Conservation (phyloP, 2,797 vertebrate species). For the Xenentodon cancila region DNA sequence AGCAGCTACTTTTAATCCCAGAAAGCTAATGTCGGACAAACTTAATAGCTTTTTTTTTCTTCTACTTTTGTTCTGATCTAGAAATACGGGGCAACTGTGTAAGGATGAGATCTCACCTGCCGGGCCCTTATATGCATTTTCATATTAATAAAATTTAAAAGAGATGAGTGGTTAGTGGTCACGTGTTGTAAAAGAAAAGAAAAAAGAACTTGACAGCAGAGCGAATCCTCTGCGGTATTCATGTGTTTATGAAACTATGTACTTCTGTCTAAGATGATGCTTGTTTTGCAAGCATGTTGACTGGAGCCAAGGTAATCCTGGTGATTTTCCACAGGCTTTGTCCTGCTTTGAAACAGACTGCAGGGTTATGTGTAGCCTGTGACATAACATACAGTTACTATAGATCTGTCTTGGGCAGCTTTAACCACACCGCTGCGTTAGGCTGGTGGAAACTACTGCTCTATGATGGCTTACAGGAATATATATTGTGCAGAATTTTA, state of each 20-base stretch:
- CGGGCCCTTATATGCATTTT: constrained; percentile 20
- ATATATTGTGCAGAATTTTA: not conserved
- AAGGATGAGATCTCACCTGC: constrained; percentile 21
- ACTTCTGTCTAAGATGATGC: constrained; percentile 40
- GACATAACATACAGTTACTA: constrained; percentile 64
- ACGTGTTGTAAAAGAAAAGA: constrained; percentile 12
- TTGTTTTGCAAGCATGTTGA: constrained; percentile 48
- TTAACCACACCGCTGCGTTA: constrained; percentile 41
- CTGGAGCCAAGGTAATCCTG: constrained; percentile 52
- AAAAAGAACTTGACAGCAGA: constrained; percentile 5
- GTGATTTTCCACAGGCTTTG: constrained; percentile 43
- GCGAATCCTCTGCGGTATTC: constrained; percentile 13
- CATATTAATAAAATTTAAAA: constrained; percentile 26
- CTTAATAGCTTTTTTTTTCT: constrained; percentile 37
- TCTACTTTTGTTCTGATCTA: constrained; percentile 44
- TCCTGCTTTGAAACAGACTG: constrained; percentile 50
- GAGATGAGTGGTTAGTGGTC: constrained; percentile 14
- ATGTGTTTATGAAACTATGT: constrained; percentile 27
- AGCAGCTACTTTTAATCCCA: constrained; percentile 50
- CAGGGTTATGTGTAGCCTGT: constrained; percentile 58
- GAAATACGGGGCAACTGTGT: constrained; percentile 31
- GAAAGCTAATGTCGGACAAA: constrained; percentile 57
- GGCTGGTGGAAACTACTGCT: constrained; percentile 16
- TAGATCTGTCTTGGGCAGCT: constrained; percentile 43
- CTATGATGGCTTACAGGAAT: not conserved